Evolutionary conservation across 2,888 invertebrate genomes (phyloP).

Genomic region (Cephalotes varians): DNA sequence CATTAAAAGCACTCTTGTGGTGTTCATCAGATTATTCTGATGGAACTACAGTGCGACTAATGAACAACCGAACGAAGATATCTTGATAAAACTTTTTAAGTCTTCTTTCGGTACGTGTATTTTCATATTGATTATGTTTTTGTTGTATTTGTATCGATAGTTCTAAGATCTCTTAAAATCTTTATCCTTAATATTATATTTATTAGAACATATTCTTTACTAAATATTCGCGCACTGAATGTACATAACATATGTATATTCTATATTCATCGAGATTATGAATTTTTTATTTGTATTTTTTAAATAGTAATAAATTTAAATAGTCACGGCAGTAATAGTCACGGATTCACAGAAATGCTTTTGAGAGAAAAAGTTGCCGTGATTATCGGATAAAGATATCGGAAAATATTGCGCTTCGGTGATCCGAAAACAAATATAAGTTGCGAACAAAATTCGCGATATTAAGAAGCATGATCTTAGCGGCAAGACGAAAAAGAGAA

Average conservation of each 20-base stretch:
- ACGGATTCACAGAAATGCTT: background rate
- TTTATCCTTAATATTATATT: background rate
- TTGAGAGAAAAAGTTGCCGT: background rate
- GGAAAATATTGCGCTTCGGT: no score
- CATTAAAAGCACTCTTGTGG: background rate
- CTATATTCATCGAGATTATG: background rate
- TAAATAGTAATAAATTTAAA: background rate
- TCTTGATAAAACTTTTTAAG: background rate
- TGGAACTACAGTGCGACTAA: background rate
- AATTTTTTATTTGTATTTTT: background rate
- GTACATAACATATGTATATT: background rate
- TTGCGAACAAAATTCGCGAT: constrained; percentile 32
- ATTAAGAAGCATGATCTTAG: constrained; percentile 34
- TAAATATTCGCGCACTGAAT: background rate
- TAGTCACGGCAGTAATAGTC: no score
- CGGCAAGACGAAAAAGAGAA: constrained; percentile 22
- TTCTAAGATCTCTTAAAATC: background rate
- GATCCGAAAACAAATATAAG: background rate
- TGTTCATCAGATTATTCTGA: background rate
- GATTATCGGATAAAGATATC: background rate
- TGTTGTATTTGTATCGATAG: background rate
- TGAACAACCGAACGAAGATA: constrained; percentile 15
- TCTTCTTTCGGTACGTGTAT: background rate
- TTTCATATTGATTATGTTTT: background rate
- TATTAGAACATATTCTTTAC: background rate